Percentiles rank a stretch among this genome's conserved stretches.
These are phyloP conservation scores for Hyperopisus bebe DNA, from an alignment of 2,113 vertebrate species.

Conservation along the genomic window DNA sequence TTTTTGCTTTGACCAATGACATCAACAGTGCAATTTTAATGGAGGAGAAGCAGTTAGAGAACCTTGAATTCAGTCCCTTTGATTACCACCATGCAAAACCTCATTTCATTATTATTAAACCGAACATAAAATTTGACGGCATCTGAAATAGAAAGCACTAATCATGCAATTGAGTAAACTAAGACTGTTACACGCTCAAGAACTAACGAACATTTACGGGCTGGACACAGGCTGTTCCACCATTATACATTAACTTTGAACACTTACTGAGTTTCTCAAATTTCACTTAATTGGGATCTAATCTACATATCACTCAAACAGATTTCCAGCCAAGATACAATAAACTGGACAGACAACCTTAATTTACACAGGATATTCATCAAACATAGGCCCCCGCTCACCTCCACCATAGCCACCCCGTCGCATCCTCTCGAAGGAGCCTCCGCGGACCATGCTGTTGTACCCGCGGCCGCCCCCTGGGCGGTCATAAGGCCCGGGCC, in stretches of 20 bases:
- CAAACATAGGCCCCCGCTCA: conserved; percentile 32
- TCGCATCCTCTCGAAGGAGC: conserved; percentile 89
- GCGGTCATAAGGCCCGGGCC: conserved; percentile 91
- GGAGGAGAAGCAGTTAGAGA: not conserved
- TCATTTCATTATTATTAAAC: not conserved
- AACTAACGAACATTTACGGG: not conserved
- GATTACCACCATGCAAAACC: not conserved
- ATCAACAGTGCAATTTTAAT: not conserved
- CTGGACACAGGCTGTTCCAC: not conserved
- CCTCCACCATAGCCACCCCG: conserved; percentile 93
- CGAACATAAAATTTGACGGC: not conserved
- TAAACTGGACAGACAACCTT: not conserved
- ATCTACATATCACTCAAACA: not conserved
- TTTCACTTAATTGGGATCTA: not conserved
- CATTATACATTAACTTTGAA: not conserved
- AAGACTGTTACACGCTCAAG: not conserved
- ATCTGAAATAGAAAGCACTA: too few species aligned
- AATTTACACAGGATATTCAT: conserved; percentile 12
- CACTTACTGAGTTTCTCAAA: not conserved
- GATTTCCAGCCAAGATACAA: not conserved
- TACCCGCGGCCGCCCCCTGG: conserved; percentile 86
- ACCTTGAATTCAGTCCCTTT: not conserved
- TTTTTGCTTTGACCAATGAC: not conserved
- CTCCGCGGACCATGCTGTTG: conserved; percentile 82
- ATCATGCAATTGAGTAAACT: not conserved